Conservation (phyloP, 2,888 invertebrate genomes). For the Acanthosepion pharaonis region DNA sequence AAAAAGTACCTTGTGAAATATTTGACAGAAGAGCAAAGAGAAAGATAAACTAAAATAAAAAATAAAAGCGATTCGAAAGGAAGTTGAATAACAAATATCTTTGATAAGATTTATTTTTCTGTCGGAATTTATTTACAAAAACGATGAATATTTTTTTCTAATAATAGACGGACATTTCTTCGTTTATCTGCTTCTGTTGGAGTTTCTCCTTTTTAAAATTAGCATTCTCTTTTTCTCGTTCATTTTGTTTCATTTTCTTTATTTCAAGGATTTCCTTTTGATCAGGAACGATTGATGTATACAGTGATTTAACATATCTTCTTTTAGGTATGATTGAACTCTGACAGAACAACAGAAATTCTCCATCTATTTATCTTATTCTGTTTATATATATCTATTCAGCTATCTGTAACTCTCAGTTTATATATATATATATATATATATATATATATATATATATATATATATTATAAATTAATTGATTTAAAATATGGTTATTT, state of each 20-base stretch:
- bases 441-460: too few species aligned
- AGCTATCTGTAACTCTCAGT: background rate
- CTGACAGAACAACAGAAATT: background rate
- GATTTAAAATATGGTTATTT: too few species aligned
- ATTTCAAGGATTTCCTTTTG: background rate
- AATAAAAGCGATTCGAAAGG: background rate
- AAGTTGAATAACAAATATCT: background rate
- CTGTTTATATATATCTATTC: background rate
- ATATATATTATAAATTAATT: too few species aligned
- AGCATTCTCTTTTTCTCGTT: background rate
- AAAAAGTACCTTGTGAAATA: background rate
- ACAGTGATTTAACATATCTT: background rate
- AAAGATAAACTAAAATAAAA: background rate
- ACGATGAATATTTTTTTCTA: background rate
- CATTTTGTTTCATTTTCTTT: background rate
- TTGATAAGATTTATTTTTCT: background rate
- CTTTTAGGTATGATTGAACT: too few species aligned
- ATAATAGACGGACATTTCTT: background rate
- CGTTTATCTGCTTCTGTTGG: background rate
- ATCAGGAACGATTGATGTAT: background rate
- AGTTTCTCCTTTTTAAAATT: background rate
- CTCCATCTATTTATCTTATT: background rate
- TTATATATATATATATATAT: background rate
- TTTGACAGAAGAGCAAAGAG: background rate
- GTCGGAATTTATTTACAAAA: background rate